These are phyloP conservation scores for Semaprochilodus insignis DNA, from an alignment of 2,797 vertebrate genomes.

Conservation along the genomic window DNA sequence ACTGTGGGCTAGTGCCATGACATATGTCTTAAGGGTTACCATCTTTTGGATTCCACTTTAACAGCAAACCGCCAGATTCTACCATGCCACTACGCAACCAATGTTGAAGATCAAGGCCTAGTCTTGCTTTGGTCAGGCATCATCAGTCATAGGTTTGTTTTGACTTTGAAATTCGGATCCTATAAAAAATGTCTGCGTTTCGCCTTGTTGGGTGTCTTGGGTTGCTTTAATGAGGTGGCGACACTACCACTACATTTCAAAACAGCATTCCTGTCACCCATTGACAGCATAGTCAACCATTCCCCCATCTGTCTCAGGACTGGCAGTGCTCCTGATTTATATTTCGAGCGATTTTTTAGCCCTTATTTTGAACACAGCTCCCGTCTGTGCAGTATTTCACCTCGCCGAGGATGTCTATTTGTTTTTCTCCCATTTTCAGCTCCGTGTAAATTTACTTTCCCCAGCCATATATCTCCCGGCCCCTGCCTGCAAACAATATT, in stretches of 20 bases:
- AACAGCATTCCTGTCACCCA: slow-evolving; percentile 41
- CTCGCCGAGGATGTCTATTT: slow-evolving; percentile 58
- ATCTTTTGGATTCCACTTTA: slow-evolving; percentile 1
- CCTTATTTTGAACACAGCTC: slow-evolving; percentile 39
- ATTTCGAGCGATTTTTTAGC: slow-evolving; percentile 44
- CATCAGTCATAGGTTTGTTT: slow-evolving; percentile 42
- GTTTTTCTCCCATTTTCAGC: slow-evolving; percentile 58
- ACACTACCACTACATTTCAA: slow-evolving; percentile 48
- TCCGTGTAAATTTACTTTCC: slow-evolving; percentile 61
- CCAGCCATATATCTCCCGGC: slow-evolving; percentile 52
- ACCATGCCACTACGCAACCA: neutral
- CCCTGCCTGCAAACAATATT: slow-evolving; percentile 50
- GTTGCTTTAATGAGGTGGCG: slow-evolving; percentile 57
- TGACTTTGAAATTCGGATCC: slow-evolving; percentile 36
- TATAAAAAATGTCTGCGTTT: slow-evolving; percentile 39
- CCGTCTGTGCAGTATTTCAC: slow-evolving; percentile 60
- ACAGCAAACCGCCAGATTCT: neutral
- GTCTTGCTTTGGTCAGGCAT: slow-evolving; percentile 61
- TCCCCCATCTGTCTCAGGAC: slow-evolving; percentile 53
- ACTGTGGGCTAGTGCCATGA: neutral
- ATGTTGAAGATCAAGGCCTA: slow-evolving; percentile 56
- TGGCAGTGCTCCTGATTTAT: slow-evolving; percentile 56
- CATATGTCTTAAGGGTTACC: neutral
- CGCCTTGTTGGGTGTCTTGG: slow-evolving; percentile 21
- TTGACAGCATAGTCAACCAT: slow-evolving; percentile 52